These are phyloP conservation scores for Drosophila teissieri DNA, from an alignment of 1,140 invertebrate species.

Conservation along the genomic window DNA sequence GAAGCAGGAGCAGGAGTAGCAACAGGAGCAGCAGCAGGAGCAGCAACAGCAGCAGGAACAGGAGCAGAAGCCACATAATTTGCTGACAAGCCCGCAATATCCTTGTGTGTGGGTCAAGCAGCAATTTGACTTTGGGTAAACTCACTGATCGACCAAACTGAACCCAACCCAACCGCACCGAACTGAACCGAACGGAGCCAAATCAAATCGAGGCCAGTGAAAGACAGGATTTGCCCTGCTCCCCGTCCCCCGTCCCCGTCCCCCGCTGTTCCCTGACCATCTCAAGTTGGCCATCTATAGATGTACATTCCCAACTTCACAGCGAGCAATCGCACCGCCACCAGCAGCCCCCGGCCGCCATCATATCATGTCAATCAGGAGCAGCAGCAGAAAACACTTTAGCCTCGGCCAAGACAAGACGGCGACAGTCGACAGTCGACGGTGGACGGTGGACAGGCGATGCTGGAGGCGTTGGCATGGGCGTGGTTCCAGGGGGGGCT, in stretches of 20 bases:
- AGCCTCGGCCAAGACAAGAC: slow-evolving; percentile 33
- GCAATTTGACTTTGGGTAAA: slow-evolving; percentile 33
- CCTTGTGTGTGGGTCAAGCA: slow-evolving; percentile 22
- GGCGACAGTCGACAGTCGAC: slow-evolving; percentile 7
- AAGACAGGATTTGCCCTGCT: slow-evolving; percentile 3
- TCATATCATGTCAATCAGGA: slow-evolving; percentile 71
- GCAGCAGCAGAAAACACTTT: slow-evolving; percentile 66
- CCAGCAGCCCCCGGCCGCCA: slow-evolving; percentile 21
- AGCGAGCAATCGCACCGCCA: not conserved
- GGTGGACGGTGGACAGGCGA: slow-evolving; percentile 5
- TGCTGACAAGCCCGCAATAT: slow-evolving; percentile 25
- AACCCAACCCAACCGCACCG: too few species aligned
- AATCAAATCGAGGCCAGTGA: slow-evolving; percentile 27
- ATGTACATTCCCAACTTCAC: not conserved
- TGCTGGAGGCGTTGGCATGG: slow-evolving; percentile 1
- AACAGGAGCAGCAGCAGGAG: too few species aligned
- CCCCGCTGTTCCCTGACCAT: too few species aligned
- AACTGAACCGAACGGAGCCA: slow-evolving; percentile 2
- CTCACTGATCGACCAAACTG: slow-evolving; percentile 23
- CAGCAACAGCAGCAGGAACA: too few species aligned
- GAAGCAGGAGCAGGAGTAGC: slow-evolving; percentile 2
- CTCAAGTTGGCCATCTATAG: not conserved
- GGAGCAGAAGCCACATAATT: slow-evolving; percentile 27
- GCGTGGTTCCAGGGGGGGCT: too few species aligned
- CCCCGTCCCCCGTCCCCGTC: too few species aligned